Evolutionary conservation across 2,888 invertebrate species (phyloP).

Genomic region (Tiphia femorata): DNA sequence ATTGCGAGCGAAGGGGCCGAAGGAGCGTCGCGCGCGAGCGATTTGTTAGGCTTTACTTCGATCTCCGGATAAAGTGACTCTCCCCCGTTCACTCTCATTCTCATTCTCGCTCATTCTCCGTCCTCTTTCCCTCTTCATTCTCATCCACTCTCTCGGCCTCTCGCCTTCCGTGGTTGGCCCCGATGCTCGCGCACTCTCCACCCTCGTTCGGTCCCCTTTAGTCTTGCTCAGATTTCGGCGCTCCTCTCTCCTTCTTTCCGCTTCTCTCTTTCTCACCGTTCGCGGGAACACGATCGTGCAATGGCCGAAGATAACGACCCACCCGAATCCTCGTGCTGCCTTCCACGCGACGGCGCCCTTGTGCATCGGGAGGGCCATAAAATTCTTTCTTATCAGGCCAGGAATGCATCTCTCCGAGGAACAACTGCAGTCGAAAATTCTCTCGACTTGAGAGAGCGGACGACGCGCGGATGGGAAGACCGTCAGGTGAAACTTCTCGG

Average conservation of each 20-base stretch:
- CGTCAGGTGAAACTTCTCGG: no score
- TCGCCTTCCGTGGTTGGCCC: no score
- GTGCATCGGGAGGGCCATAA: background rate
- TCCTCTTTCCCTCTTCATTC: background rate
- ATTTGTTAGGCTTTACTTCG: conserved; percentile 20
- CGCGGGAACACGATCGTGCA: background rate
- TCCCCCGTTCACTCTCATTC: background rate
- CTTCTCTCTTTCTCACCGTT: no score
- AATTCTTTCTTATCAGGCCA: conserved; percentile 10
- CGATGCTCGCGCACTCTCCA: no score
- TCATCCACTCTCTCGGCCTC: no score
- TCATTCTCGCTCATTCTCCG: background rate
- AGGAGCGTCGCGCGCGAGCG: background rate
- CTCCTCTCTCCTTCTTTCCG: no score
- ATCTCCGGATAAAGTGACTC: conserved; percentile 13
- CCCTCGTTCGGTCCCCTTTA: no score
- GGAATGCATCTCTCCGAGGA: no score
- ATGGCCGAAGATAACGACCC: background rate
- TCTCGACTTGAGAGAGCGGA: no score
- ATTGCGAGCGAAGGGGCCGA: conserved; percentile 3
- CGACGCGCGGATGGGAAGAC: no score
- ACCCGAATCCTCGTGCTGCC: background rate
- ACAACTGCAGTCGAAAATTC: no score
- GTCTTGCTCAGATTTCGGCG: no score
- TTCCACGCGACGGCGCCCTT: background rate